These are phyloP conservation scores for Cantharis flavilabris DNA, from an alignment of 2,888 invertebrate genomes.

Conservation along the genomic window DNA sequence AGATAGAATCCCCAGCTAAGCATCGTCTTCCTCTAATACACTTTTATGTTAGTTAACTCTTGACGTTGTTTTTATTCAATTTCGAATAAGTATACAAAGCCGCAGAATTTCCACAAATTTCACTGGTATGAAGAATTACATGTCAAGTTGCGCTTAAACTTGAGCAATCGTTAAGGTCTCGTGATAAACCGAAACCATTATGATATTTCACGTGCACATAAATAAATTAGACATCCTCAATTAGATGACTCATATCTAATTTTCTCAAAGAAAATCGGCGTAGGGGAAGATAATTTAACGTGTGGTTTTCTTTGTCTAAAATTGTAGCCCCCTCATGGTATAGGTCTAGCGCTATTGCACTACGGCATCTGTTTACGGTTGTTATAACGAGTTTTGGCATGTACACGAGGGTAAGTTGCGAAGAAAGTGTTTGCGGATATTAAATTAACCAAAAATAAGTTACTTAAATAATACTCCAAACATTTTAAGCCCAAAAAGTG, in stretches of 20 bases:
- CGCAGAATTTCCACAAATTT: neutral
- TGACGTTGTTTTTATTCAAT: neutral
- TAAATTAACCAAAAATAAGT: neutral
- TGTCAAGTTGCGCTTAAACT: neutral
- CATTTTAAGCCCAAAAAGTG: neutral
- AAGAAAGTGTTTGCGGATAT: neutral
- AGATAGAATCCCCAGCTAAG: constrained; percentile 9
- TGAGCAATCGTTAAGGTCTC: neutral
- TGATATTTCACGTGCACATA: neutral
- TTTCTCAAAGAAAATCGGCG: constrained; percentile 14
- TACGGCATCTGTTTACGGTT: constrained; percentile 26
- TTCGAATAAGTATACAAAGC: neutral
- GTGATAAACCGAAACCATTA: neutral
- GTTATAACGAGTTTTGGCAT: constrained; percentile 18
- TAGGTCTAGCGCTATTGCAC: constrained; percentile 9
- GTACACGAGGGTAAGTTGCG: constrained; percentile 2
- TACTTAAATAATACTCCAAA: neutral
- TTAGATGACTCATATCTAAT: constrained; percentile 20
- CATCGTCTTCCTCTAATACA: neutral
- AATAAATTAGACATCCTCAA: neutral
- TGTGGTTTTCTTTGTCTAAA: constrained; percentile 16
- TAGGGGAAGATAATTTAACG: constrained; percentile 19
- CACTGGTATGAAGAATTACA: neutral
- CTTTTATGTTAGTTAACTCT: neutral
- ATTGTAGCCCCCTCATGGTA: constrained; percentile 5